Percentiles rank a stretch among this genome's conserved stretches.
These are phyloP conservation scores for Acrossocheilus wenchowensis DNA, from an alignment of 2,797 vertebrate genomes.

Conservation along the genomic window DNA sequence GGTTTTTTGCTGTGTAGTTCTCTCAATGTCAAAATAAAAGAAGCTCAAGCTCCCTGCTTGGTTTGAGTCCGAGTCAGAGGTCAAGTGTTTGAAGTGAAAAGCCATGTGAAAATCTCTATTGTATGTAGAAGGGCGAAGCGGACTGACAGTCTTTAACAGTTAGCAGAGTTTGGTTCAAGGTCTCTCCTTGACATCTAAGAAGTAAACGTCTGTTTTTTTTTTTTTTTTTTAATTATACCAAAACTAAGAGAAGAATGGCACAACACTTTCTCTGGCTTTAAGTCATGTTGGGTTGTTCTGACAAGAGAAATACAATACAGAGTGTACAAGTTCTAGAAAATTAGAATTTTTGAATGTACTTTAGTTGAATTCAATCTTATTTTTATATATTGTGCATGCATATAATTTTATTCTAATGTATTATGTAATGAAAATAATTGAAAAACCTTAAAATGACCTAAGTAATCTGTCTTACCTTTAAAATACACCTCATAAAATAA, in stretches of 20 bases:
- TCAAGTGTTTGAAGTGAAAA: conserved; percentile 79
- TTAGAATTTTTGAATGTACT: neutral
- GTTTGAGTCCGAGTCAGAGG: conserved; percentile 70
- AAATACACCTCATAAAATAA: neutral
- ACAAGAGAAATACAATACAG: neutral
- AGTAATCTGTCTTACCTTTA: neutral
- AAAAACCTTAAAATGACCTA: neutral
- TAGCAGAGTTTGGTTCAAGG: conserved; percentile 57
- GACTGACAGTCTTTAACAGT: conserved; percentile 57
- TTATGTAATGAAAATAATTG: too few species aligned
- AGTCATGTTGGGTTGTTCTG: neutral
- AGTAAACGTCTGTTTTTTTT: conserved; percentile 29
- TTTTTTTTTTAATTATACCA: neutral
- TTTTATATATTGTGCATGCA: neutral
- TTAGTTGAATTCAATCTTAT: neutral
- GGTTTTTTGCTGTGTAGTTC: conserved; percentile 51
- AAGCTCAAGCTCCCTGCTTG: conserved; percentile 56
- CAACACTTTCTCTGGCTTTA: neutral
- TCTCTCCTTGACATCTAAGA: conserved; percentile 58
- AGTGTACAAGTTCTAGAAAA: neutral
- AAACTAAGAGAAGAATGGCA: conserved; percentile 40
- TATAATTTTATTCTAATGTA: neutral
- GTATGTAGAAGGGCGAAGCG: conserved; percentile 41
- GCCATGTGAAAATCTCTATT: conserved; percentile 71
- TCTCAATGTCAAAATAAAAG: conserved; percentile 63